These are phyloP conservation scores for Isoperla grammatica DNA, from an alignment of 2,888 invertebrate species.

Conservation along the genomic window DNA sequence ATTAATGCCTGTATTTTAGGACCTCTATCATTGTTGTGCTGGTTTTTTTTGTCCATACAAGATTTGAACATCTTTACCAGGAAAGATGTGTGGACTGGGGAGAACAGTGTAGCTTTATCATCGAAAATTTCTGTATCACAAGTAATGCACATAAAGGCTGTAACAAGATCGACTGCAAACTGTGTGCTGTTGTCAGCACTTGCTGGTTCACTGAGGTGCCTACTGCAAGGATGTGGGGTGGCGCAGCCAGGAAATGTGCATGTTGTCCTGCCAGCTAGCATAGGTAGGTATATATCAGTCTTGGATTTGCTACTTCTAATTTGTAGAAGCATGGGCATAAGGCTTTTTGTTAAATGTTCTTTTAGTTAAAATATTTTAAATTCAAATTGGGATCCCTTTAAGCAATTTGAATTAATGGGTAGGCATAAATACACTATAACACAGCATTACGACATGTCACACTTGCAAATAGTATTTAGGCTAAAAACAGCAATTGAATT, in stretches of 20 bases:
- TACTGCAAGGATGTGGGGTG: slow-evolving; percentile 47
- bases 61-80: slow-evolving; percentile 45
- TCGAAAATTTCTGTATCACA: slow-evolving; percentile 40
- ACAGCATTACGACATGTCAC: too few relatives aligned
- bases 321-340: too few relatives aligned
- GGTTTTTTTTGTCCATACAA: slow-evolving; percentile 42
- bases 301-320: too few relatives aligned
- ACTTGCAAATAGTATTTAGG: too few relatives aligned
- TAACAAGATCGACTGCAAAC: slow-evolving; percentile 49
- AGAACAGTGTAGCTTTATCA: slow-evolving; percentile 42
- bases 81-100: slow-evolving; percentile 4
- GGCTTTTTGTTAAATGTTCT: too few relatives aligned
- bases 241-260: slow-evolving; percentile 47
- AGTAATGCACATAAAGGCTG: slow-evolving; percentile 47
- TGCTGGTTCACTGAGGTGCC: slow-evolving; percentile 47
- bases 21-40: slow-evolving; percentile 46
- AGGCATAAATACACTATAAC: too few relatives aligned
- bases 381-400: too few relatives aligned
- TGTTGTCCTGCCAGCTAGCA: slow-evolving; percentile 33
- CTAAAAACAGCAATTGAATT: too few relatives aligned
- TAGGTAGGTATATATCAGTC: slow-evolving; percentile 5
- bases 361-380: too few relatives aligned
- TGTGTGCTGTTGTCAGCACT: slow-evolving; percentile 50
- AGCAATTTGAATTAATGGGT: too few relatives aligned
- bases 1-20: slow-evolving; percentile 10